These are phyloP conservation scores for Sphaerodactylus townsendi DNA, from an alignment of 2,113 vertebrate species.

Conservation along the genomic window DNA sequence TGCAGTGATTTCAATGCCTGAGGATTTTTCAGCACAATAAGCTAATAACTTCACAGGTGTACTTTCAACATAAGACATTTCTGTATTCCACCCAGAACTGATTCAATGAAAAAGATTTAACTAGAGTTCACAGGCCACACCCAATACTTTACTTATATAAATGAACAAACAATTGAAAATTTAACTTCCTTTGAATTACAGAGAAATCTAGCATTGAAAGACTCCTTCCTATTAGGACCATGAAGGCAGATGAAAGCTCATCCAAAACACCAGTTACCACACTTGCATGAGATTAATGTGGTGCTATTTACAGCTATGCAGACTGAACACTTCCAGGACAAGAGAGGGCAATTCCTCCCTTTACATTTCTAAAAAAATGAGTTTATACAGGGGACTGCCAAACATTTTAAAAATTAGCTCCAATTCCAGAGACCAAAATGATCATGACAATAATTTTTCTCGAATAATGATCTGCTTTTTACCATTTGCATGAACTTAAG, in stretches of 20 bases:
- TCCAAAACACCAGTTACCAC: background rate
- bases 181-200: constrained; percentile 1
- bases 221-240: background rate
- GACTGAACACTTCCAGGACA: background rate
- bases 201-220: background rate
- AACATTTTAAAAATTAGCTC: background rate
- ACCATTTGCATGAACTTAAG: background rate
- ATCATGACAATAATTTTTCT: background rate
- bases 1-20: background rate
- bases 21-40: constrained; percentile 4
- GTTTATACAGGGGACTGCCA: background rate
- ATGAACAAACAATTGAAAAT: constrained; percentile 9
- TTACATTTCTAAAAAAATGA: background rate
- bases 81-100: background rate
- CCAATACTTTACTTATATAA: constrained; percentile 7
- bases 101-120: constrained; percentile 19
- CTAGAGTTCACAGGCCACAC: background rate
- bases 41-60: background rate
- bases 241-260: background rate
- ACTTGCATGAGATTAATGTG: background rate
- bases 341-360: background rate
- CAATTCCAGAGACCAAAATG: background rate
- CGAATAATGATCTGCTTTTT: background rate
- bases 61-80: background rate
- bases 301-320: background rate